phyloP scores from a whole-genome alignment of 2,797 vertebrate species.

The Tenualosa thibaudeaui region DNA sequence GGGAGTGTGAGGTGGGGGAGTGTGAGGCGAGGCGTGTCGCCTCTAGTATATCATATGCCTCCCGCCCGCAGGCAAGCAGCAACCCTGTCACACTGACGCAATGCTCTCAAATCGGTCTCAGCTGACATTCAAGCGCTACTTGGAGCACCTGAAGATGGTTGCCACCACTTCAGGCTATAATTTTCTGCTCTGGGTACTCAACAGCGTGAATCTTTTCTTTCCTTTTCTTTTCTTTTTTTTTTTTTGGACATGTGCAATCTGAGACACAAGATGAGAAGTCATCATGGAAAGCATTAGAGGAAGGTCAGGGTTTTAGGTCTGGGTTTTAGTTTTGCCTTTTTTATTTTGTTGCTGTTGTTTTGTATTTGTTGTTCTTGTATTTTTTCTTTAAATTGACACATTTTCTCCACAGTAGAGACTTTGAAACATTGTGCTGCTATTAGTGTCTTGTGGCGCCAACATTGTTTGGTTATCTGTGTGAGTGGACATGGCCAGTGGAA shows the following conservation, averaged over 20 bases:
- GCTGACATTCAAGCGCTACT: constrained; percentile 5
- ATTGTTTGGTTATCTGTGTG: neutral
- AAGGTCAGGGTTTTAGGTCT: neutral
- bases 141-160: neutral
- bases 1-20: neutral
- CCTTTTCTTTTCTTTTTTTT: neutral
- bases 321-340: too few relatives aligned
- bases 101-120: neutral
- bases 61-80: neutral
- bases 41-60: neutral
- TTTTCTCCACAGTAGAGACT: neutral
- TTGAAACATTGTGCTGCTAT: neutral
- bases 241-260: neutral
- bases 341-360: neutral
- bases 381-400: neutral
- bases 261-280: neutral
- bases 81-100: neutral
- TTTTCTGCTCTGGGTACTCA: neutral
- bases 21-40: neutral
- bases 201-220: neutral
- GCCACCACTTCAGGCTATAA: neutral
- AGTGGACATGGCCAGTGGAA: neutral
- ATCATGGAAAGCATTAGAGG: neutral
- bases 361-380: neutral
- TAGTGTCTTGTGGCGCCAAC: neutral